Conservation (phyloP, 2,888 invertebrate species). For the Volucella inanis region DNA sequence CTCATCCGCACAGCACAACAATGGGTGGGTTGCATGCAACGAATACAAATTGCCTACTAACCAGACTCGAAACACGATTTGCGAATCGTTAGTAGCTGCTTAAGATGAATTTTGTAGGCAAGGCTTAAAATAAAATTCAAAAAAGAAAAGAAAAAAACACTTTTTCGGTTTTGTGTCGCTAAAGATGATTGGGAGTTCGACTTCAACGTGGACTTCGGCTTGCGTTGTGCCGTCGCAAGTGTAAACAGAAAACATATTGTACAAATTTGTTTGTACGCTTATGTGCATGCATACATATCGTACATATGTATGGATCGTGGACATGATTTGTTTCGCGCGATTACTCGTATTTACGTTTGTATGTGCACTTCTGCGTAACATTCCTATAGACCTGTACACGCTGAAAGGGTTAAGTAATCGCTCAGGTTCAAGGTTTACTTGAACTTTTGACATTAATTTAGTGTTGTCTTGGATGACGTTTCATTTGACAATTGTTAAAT, state of each 20-base stretch:
- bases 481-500: too few relatives aligned
- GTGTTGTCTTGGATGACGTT: too few relatives aligned
- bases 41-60: conserved; percentile 66
- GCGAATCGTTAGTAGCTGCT: conserved; percentile 47
- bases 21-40: conserved; percentile 57
- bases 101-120: background rate
- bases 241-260: too few relatives aligned
- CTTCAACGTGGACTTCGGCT: too few relatives aligned
- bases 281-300: too few relatives aligned
- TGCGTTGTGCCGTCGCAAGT: too few relatives aligned
- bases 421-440: background rate
- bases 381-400: background rate
- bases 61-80: conserved; percentile 37
- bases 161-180: background rate
- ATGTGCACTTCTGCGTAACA: too few relatives aligned
- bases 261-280: too few relatives aligned
- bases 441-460: background rate
- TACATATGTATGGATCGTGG: too few relatives aligned
- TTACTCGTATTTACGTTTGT: too few relatives aligned
- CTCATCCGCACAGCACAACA: conserved; percentile 56
- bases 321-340: too few relatives aligned
- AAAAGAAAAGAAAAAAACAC: conserved; percentile 2
- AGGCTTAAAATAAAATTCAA: background rate
- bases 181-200: background rate
- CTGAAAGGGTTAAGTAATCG: background rate